These are phyloP conservation scores for Drosophila demipolita DNA, from an alignment of 2,888 invertebrate species.

Conservation along the genomic window DNA sequence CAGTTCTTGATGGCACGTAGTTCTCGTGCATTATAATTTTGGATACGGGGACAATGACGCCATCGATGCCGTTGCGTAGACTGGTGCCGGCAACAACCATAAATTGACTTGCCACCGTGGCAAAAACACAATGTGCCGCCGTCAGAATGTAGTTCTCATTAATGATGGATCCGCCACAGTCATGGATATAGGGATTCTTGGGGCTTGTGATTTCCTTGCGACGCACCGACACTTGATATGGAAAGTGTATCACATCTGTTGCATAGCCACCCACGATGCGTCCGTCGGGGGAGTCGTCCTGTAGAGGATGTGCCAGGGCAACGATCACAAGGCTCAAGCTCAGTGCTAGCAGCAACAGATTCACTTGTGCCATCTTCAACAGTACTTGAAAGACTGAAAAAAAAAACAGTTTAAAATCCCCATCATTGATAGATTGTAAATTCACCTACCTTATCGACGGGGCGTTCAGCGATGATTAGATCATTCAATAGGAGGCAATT, in stretches of 20 bases:
- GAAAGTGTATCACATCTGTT: conserved; percentile 64
- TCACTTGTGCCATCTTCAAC: conserved; percentile 52
- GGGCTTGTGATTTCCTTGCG: conserved; percentile 53
- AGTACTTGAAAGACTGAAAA: conserved; percentile 35
- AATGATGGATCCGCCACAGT: conserved; percentile 80
- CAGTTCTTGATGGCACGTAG: conserved; percentile 84
- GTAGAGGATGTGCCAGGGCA: conserved; percentile 39
- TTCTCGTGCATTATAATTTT: conserved; percentile 85
- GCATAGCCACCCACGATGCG: conserved; percentile 80
- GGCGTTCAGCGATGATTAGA: conserved; percentile 40
- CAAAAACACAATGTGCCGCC: conserved; percentile 81
- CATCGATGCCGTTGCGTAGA: conserved; percentile 84
- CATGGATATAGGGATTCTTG: conserved; percentile 57
- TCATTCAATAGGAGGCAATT: conserved; percentile 4
- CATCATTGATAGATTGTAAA: conserved; percentile 25
- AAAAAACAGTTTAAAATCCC: not conserved
- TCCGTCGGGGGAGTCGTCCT: conserved; percentile 37
- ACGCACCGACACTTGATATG: conserved; percentile 79
- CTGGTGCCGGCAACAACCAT: conserved; percentile 87
- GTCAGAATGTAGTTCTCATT: conserved; percentile 57
- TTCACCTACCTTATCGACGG: conserved; percentile 31
- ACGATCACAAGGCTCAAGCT: conserved; percentile 2
- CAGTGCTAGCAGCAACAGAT: conserved; percentile 33
- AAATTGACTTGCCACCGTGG: conserved; percentile 50
- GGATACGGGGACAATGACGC: conserved; percentile 85